Evolutionary conservation across 2,797 vertebrate genomes (phyloP), one percentile per base, ranked within the genome.

Genomic region (Amphiprion clarkii): DNA sequence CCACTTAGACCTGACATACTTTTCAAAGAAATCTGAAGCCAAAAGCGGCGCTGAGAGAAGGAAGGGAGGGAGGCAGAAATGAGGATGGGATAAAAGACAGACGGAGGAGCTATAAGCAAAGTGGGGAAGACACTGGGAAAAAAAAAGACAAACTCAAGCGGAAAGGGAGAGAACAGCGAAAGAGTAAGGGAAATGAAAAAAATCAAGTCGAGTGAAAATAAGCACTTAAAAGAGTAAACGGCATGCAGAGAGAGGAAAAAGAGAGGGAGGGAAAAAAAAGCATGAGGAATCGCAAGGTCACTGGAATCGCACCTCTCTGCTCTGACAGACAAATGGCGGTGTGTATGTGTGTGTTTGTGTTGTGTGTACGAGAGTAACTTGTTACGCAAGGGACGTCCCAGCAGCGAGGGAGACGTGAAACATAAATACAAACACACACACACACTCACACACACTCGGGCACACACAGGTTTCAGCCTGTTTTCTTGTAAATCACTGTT

Each of bases 401-500:
- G 61, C 55, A 66, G 65, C 19, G 12, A 61, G 33, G 57, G 23
- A 63, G 13, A 51, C 67, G 36, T 29, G 31, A 66, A 66, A 71
- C 78, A 79, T 49, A 65, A 52, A 76, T 3, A 72, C 29, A 46
- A 6, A 19, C 13, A 23, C 23, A 23, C 23, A 23, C 23, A 23
- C 23, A 64, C 72, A 62, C 66, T 51, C 54, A 10, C 71, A 21
- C 42, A 36, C 33, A 40, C 76, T 13, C 42, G 17, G 10, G 11
- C 42, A 46, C 44, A 46, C 44, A 46, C 44, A 46, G 16, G 42
- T 44, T 17, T 9, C 33, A 36, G 33, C 33, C 33, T 36, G 60
- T 19, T 51, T 60, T 73, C 72, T 67, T 53, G 67, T 81, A 86
- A 84, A 77, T 67, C 76, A 74, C 70, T 64, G 71, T 64, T 67